A percentile compares a stretch with the other conserved stretches of the same genome.
Evolutionary conservation across 1,140 invertebrate species (phyloP).

Genomic region (Drosophila paulistorum): DNA sequence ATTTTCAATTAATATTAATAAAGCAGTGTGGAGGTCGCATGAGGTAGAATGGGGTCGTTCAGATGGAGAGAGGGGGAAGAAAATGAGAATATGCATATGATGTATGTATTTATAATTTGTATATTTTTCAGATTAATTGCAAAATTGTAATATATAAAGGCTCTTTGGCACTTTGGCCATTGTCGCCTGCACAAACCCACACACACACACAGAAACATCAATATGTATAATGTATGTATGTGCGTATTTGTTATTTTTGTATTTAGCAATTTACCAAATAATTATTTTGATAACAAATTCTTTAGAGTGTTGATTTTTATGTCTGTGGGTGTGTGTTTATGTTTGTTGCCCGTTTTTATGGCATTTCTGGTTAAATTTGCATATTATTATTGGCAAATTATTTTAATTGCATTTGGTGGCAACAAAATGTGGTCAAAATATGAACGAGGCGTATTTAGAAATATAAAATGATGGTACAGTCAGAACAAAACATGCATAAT

Average conservation of each 20-base stretch:
- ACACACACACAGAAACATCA: not conserved
- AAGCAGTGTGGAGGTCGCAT: conserved; percentile 32
- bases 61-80: not conserved
- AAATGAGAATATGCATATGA: not conserved
- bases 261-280: conserved; percentile 69
- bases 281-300: conserved; percentile 66
- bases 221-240: not conserved
- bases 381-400: conserved; percentile 70
- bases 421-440: conserved; percentile 26
- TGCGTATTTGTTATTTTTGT: conserved; percentile 24
- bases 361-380: conserved; percentile 51
- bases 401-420: conserved; percentile 61
- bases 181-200: conserved; percentile 15
- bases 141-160: conserved; percentile 48
- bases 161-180: conserved; percentile 28
- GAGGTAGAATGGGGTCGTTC: not conserved
- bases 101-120: not conserved
- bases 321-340: not conserved
- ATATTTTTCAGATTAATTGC: conserved; percentile 66
- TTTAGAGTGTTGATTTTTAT: conserved; percentile 31
- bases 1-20: conserved; percentile 82
- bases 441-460: not conserved
- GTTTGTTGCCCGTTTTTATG: conserved; percentile 33
- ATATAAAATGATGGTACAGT: not conserved
- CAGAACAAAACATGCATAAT: not conserved